Percentiles rank a stretch among this genome's conserved stretches.
These are phyloP conservation scores for Plutella xylostella DNA, from an alignment of 2,888 invertebrate genomes.

Conservation along the genomic window DNA sequence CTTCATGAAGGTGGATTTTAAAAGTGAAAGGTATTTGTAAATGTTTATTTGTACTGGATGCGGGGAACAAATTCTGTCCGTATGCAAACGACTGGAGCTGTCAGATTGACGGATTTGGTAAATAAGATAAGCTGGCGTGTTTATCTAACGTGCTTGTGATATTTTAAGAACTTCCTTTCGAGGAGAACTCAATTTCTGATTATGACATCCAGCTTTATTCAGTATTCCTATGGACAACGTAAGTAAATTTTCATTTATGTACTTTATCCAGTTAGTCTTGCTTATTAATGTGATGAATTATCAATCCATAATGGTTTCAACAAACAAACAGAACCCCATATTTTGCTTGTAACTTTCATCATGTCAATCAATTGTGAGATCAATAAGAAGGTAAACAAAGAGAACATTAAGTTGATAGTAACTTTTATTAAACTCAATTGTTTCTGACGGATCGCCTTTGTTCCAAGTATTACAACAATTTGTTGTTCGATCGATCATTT, in stretches of 20 bases:
- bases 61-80: constrained; percentile 33
- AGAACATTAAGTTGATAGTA: too few relatives aligned
- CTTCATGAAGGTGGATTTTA: constrained; percentile 17
- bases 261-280: too few relatives aligned
- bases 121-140: constrained; percentile 24
- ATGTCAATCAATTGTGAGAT: too few relatives aligned
- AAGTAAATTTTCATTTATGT: too few relatives aligned
- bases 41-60: constrained; percentile 26
- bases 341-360: too few relatives aligned
- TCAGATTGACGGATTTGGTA: constrained; percentile 27
- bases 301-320: too few relatives aligned
- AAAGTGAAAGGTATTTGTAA: background rate
- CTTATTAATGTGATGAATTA: too few relatives aligned
- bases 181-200: too few relatives aligned
- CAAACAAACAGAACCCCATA: too few relatives aligned
- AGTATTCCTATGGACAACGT: too few relatives aligned
- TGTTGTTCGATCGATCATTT: background rate
- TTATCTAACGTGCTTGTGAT: constrained; percentile 11
- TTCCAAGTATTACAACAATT: background rate
- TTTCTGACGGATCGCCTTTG: constrained; percentile 1
- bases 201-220: too few relatives aligned
- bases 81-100: constrained; percentile 28
- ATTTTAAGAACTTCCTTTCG: constrained; percentile 21
- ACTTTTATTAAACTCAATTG: constrained; percentile 6
- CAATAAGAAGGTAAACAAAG: too few relatives aligned